Percentiles rank a stretch among this genome's conserved stretches.
phyloP scores from a whole-genome alignment of 2,797 vertebrate species.

The Myotis findleyi region DNA sequence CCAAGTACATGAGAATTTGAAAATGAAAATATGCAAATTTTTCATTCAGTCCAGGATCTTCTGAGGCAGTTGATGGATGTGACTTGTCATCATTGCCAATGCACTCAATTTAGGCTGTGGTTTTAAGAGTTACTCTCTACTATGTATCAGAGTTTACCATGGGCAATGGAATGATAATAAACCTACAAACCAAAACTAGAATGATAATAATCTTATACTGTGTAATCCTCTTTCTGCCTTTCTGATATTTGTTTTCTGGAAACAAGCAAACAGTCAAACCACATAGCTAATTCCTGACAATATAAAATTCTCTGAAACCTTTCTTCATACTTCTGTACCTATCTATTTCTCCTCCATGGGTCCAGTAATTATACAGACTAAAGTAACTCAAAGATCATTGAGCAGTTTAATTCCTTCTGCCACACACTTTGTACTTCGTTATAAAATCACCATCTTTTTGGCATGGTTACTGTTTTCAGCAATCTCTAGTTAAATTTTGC shows the following conservation, averaged over 20 bases:
- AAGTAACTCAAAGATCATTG: not conserved
- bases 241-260: constrained; percentile 34
- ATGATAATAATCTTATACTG: not conserved
- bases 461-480: not conserved
- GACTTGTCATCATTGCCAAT: not conserved
- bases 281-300: not conserved
- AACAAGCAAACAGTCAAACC: not conserved
- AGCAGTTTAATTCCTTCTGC: not conserved
- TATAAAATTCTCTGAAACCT: not conserved
- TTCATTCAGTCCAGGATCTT: constrained; percentile 3
- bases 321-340: not conserved
- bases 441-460: not conserved
- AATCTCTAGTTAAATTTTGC: not conserved
- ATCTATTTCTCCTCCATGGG: not conserved
- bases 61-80: not conserved
- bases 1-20: constrained; percentile 59
- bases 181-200: not conserved
- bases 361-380: not conserved
- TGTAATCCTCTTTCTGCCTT: not conserved
- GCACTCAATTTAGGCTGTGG: not conserved
- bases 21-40: constrained; percentile 69
- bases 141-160: not conserved
- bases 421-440: not conserved
- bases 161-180: not conserved
- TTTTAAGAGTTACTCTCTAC: not conserved